Base-by-base conservation (phyloP, 2,888 invertebrate species). In the Sarcophaga caerulescens region DNA sequence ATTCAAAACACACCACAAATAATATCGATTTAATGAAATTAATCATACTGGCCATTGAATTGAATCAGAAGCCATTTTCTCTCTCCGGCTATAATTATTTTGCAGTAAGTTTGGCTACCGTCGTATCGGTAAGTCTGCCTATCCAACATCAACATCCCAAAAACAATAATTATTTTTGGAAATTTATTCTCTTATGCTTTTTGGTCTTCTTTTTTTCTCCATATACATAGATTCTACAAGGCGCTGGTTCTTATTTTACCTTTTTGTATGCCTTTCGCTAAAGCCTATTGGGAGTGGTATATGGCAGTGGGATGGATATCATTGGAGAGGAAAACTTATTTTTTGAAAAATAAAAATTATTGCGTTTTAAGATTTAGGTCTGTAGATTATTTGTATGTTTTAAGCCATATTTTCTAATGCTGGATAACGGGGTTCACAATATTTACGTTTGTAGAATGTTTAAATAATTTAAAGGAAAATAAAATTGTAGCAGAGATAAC, bases 231-330 rank as follows among this genome's bases (percentile, higher is more conserved):
- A 84, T 89, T 59, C 76, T 89, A 69, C 88, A 88, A 84, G 88
- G 87, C 17, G 89, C 88, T 79, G 88, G 84, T 6, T 89, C 88
- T 10, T 89, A 89, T 71, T 89, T 89, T 60, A 89, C 89, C 10
- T 88, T 83, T 68, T 80, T 88, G 21, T 88, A 87, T 81, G 87
- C 88, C 17, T 89, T 89, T 78, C 85, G 86, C 62, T 88, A 87
- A 81, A 52, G 14, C 17, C 17, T 52, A 52, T 52, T 52, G 52
- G 17, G 12, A 52, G 8, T 10, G 35, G 35, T 35, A 35, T 35
- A 35, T 10, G 35, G 35, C 1, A 17, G 4, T 14, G 17, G 52
- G 3, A 52, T 8, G 12, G 23, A 68, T 21, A 52, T 14, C 60
- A 10, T 1, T 10, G 68, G 12, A 25, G 35, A 44, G 23, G 10